These are phyloP conservation scores for Theropithecus gelada DNA, from an alignment of 2,113 vertebrate species.

Conservation along the genomic window DNA sequence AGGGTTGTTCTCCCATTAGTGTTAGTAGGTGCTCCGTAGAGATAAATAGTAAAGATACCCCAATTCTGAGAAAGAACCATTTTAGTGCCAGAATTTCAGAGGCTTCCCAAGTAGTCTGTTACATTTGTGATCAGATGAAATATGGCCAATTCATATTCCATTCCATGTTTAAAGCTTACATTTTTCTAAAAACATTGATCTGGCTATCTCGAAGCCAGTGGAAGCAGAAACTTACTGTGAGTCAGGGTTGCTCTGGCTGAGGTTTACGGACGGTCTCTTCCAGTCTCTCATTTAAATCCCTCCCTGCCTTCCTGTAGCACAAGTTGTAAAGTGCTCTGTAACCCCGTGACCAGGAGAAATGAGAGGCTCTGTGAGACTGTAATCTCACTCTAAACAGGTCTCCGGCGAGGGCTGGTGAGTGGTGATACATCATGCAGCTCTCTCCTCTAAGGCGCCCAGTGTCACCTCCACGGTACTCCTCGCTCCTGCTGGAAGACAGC, in stretches of 20 bases:
- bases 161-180: conserved; percentile 53
- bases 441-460: conserved; percentile 53
- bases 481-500: conserved; percentile 27
- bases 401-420: conserved; percentile 68
- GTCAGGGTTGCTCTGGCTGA: conserved; percentile 64
- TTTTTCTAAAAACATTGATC: conserved; percentile 51
- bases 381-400: conserved; percentile 81
- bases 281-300: conserved; percentile 76
- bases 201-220: conserved; percentile 22
- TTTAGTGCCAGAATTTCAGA: conserved; percentile 24
- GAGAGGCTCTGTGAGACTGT: conserved; percentile 80
- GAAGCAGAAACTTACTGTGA: conserved; percentile 50
- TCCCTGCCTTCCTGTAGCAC: conserved; percentile 48
- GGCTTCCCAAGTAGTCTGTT: conserved; percentile 20
- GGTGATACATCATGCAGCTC: conserved; percentile 78
- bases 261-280: conserved; percentile 71
- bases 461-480: conserved; percentile 55
- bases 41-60: conserved; percentile 44
- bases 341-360: conserved; percentile 79
- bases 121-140: conserved; percentile 52
- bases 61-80: conserved; percentile 21
- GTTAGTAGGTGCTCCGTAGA: conserved; percentile 30
- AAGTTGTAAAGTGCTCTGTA: conserved; percentile 76
- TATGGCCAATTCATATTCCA: neutral
- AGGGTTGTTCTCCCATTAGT: conserved; percentile 53